Evolutionary conservation across 2,113 vertebrate species (phyloP).

Genomic region (Phyllostomus hastatus): DNA sequence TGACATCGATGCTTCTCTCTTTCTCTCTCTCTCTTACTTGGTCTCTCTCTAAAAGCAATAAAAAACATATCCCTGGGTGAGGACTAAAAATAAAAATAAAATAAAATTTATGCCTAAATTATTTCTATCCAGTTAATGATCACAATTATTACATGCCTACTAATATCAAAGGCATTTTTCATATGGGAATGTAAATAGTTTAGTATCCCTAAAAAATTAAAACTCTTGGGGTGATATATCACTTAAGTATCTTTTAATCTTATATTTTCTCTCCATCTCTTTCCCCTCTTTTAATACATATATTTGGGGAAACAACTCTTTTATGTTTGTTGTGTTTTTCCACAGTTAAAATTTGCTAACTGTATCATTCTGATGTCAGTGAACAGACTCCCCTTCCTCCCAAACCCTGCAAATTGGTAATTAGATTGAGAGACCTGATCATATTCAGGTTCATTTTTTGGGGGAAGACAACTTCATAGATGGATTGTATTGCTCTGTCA

Average conservation of each 20-base stretch:
- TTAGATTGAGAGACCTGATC: background rate
- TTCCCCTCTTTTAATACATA: background rate
- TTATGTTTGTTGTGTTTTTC: background rate
- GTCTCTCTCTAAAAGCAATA: too few relatives aligned
- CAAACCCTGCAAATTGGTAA: too few relatives aligned
- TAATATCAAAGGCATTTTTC: slow-evolving; percentile 11
- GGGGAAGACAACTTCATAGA: background rate
- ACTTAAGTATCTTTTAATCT: background rate
- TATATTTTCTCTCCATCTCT: background rate
- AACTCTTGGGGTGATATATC: background rate
- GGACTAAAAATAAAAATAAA: too few relatives aligned
- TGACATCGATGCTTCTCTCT: too few relatives aligned
- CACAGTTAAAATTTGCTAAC: background rate
- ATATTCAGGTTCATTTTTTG: background rate
- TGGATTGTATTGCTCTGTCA: background rate
- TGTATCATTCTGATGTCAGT: background rate
- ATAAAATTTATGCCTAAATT: background rate
- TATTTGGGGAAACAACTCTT: background rate
- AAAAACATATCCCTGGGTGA: too few relatives aligned
- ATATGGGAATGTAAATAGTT: background rate
- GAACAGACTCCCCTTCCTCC: background rate
- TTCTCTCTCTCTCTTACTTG: too few relatives aligned
- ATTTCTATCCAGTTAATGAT: background rate
- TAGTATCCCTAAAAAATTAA: background rate
- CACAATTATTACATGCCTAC: background rate